phyloP scores from a whole-genome alignment of 1,140 invertebrate genomes.

The Eriosoma lanigerum region DNA sequence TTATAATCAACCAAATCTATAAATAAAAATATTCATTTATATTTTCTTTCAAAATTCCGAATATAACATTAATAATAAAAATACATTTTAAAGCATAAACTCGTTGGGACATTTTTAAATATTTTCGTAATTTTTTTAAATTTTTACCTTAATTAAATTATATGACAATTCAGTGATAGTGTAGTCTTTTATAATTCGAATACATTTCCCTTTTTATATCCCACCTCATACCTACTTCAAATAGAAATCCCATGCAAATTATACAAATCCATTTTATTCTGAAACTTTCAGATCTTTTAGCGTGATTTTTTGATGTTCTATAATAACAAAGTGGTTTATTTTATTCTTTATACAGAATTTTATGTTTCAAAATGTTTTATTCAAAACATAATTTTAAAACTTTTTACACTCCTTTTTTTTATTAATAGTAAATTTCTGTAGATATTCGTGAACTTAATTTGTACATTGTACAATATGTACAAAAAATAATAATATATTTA shows the following conservation, averaged over 20 bases:
- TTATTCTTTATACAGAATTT: constrained; percentile 3
- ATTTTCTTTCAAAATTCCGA: no score
- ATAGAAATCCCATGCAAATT: not conserved
- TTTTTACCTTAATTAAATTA: no score
- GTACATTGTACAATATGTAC: not conserved
- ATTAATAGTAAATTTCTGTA: not conserved
- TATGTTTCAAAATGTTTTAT: not conserved
- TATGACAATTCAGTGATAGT: no score
- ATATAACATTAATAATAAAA: no score
- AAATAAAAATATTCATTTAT: no score
- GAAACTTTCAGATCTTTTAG: not conserved
- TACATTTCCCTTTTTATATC: no score
- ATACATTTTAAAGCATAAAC: no score
- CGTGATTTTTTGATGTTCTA: not conserved
- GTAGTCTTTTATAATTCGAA: no score
- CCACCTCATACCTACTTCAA: no score
- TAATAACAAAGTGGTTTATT: not conserved
- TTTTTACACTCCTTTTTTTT: not conserved
- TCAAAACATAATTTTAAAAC: constrained; percentile 30
- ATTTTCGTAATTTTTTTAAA: no score
- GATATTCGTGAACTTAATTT: constrained; percentile 18
- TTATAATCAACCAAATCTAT: no score
- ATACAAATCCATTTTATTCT: not conserved
- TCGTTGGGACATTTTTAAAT: no score
- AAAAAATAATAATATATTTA: not conserved